Evolutionary conservation across 2,888 invertebrate genomes (phyloP).

Genomic region (Dasypogon diadema): DNA sequence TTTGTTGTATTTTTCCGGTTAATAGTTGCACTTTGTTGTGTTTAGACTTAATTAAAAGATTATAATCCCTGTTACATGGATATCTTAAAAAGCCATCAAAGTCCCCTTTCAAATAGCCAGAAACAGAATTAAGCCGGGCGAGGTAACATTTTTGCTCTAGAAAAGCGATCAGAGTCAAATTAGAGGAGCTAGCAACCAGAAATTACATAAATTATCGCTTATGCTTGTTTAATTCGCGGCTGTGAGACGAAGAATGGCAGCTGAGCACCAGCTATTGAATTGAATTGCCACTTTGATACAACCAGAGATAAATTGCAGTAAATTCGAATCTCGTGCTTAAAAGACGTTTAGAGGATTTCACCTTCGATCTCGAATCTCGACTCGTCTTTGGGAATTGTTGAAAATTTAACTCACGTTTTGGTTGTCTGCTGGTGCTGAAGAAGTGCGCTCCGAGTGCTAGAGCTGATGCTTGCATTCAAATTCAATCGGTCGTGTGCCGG

Average conservation of each 20-base stretch:
- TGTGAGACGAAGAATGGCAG: background rate
- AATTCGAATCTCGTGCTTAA: constrained; percentile 28
- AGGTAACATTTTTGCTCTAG: background rate
- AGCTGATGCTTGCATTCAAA: constrained; percentile 10
- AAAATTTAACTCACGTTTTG: constrained; percentile 65
- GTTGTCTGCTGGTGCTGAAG: constrained; percentile 58
- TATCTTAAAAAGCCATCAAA: background rate
- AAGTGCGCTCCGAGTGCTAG: background rate
- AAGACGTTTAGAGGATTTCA: constrained; percentile 13
- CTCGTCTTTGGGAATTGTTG: constrained; percentile 26
- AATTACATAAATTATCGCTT: constrained; percentile 43
- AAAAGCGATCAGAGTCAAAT: constrained; percentile 3
- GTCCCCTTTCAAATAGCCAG: constrained; percentile 10
- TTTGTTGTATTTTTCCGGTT: too few species aligned
- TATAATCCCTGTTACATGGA: background rate
- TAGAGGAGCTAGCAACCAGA: background rate
- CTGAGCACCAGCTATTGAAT: background rate
- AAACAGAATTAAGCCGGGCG: background rate
- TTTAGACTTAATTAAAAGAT: constrained; percentile 33
- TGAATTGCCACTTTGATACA: constrained; percentile 12
- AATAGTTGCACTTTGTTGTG: too few species aligned
- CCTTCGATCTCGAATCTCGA: constrained; percentile 1
- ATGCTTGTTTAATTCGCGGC: constrained; percentile 18
- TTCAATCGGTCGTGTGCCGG: constrained; percentile 24
- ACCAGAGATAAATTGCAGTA: constrained; percentile 13